Conservation (phyloP, 1,140 invertebrate genomes). For the Drosophila serrata region DNA sequence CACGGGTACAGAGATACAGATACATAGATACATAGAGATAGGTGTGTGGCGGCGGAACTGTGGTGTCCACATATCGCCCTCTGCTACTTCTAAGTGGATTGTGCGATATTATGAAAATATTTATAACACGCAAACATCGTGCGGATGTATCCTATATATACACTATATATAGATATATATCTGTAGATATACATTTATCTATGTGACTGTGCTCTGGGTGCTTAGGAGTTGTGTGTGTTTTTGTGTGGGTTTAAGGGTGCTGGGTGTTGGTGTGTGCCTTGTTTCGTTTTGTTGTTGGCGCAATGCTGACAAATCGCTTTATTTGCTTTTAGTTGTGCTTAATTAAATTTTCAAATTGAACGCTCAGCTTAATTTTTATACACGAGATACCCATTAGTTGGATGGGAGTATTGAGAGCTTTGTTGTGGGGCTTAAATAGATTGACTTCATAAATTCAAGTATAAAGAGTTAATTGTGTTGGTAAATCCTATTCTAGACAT, state of each 20-base stretch:
- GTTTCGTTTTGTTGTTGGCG: constrained; percentile 43
- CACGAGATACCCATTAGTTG: constrained; percentile 20
- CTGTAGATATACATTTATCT: background rate
- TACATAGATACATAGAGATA: constrained; percentile 3
- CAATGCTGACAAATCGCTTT: constrained; percentile 68
- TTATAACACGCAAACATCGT: constrained; percentile 71
- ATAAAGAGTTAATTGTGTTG: background rate
- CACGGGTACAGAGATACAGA: background rate
- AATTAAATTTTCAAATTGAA: constrained; percentile 75
- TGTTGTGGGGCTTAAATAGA: too few relatives aligned
- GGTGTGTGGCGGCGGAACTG: constrained; percentile 30
- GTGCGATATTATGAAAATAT: constrained; percentile 78
- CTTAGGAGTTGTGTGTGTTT: background rate
- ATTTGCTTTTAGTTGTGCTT: constrained; percentile 68
- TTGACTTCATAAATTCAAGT: background rate
- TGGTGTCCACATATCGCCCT: constrained; percentile 35
- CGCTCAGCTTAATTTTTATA: constrained; percentile 44
- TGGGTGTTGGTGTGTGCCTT: constrained; percentile 6
- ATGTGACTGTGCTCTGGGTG: constrained; percentile 2
- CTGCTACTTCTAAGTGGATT: constrained; percentile 63
- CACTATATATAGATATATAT: constrained; percentile 4
- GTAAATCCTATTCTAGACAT: background rate
- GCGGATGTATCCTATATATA: constrained; percentile 19
- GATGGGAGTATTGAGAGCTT: too few relatives aligned
- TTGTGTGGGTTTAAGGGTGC: background rate